Base-by-base conservation (phyloP, 92 coral and sea anemone genomes). In the Pocillopora meandrina region DNA sequence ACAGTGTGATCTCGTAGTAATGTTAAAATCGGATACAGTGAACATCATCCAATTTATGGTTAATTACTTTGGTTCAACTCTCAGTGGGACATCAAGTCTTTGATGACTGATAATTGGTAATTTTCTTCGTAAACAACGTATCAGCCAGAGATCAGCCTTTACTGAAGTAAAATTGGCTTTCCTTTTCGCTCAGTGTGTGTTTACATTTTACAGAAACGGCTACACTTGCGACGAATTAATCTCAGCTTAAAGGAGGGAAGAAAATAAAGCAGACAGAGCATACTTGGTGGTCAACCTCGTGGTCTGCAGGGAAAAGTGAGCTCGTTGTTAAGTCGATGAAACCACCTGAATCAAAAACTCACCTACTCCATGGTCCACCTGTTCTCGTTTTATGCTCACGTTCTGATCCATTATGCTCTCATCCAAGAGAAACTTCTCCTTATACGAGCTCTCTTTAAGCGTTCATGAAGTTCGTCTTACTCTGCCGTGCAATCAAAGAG, bases 11-110 rank as follows among this genome's bases (percentile, higher is more conserved):
- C 52, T 42, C 52, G 4, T 42, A 42, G 4, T 42, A 3, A 42
- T 42, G 52, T 42, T 42, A 42, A 42, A 42, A 42, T 42, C 52
- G 52, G 52, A 42, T 42, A 42, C 52, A 42, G 31, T 26, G 31
- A 26, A 26, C 52, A 3, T 42, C 8, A 42, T 42, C 52, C 52
- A 42, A 42, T 42, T 42, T 12, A 59, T 59, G 18, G 14, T 5
- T 59, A 49, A 19, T 31, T 49, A 16, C 72, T 34, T 68, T 5
- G 19, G 35, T 19, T 26, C 63, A 23, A 14, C 31, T 17, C 80
- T n/a, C 80, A 18, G 65, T 75, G 47, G 67, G 80, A 57, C 18
- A 60, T 76, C 66, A 9, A 76, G 55, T 59, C 23, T 59, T 65
- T 57, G 36, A 65, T 76, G 80, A 60, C 47, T 76, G 67, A 57